Conservation (phyloP, 2,113 vertebrate species). For the Vimba vimba region DNA sequence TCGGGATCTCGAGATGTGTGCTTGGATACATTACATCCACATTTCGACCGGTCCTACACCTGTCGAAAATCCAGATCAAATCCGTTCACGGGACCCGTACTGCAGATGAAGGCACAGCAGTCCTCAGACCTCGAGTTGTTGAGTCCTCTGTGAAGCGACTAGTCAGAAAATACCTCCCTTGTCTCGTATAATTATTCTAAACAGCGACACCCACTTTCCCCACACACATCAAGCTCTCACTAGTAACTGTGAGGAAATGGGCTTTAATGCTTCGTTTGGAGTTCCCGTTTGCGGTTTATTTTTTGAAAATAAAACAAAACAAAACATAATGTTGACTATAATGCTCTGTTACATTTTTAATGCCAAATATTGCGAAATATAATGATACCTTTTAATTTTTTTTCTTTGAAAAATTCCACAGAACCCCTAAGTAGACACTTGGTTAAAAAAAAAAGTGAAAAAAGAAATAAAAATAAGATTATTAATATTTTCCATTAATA, state of each 20-base stretch:
- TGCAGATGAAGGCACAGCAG: not conserved
- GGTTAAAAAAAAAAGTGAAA: too few species aligned
- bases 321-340: not conserved
- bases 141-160: slow-evolving; percentile 12
- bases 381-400: too few species aligned
- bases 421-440: not conserved
- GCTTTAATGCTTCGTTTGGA: slow-evolving; percentile 50
- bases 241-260: slow-evolving; percentile 25
- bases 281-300: slow-evolving; percentile 28
- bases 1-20: slow-evolving; percentile 38
- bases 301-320: too few species aligned
- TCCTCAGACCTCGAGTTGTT: slow-evolving; percentile 21
- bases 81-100: slow-evolving; percentile 30
- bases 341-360: not conserved
- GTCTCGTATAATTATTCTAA: slow-evolving; percentile 56
- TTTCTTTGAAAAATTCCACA: not conserved
- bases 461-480: too few species aligned
- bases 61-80: slow-evolving; percentile 14
- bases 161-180: slow-evolving; percentile 46
- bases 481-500: too few species aligned
- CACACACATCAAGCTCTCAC: slow-evolving; percentile 36
- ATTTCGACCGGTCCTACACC: not conserved
- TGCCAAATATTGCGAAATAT: not conserved
- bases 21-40: slow-evolving; percentile 51
- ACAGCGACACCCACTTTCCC: slow-evolving; percentile 56